Conservation (phyloP, 1,140 invertebrate species). For the Drosophila ironensis region DNA sequence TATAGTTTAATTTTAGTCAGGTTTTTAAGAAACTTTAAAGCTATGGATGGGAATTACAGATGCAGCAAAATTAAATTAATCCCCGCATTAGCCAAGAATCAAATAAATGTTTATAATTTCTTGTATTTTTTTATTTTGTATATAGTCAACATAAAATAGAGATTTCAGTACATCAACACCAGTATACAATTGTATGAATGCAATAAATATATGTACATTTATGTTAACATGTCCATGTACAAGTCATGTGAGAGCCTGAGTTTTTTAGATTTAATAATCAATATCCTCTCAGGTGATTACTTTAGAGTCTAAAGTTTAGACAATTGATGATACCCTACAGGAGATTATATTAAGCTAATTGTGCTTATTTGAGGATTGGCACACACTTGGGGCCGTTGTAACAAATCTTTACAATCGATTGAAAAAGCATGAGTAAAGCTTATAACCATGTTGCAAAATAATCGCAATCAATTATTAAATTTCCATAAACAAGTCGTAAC, state of each 20-base stretch:
- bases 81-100: too few species aligned
- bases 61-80: too few species aligned
- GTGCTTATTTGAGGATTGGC: constrained; percentile 42
- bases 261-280: constrained; percentile 29
- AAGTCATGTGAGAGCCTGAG: constrained; percentile 50
- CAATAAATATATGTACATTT: constrained; percentile 28
- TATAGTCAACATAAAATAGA: constrained; percentile 24
- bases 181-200: constrained; percentile 29
- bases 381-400: constrained; percentile 18
- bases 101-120: too few species aligned
- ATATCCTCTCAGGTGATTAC: constrained; percentile 6
- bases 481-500: constrained; percentile 8
- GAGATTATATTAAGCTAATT: constrained; percentile 9
- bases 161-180: constrained; percentile 31
- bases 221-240: constrained; percentile 16
- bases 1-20: too few species aligned
- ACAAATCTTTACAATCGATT: not conserved
- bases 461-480: constrained; percentile 20
- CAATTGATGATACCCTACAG: not conserved
- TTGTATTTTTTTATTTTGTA: not conserved
- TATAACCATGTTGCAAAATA: constrained; percentile 45
- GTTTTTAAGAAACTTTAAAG: too few species aligned
- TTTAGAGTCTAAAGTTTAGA: not conserved
- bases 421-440: constrained; percentile 43
- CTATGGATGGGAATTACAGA: too few species aligned